A percentile compares a stretch with the other conserved stretches of the same genome.
These are phyloP conservation scores for Drosophila subsilvestris DNA, from an alignment of 2,888 invertebrate species.

Conservation along the genomic window DNA sequence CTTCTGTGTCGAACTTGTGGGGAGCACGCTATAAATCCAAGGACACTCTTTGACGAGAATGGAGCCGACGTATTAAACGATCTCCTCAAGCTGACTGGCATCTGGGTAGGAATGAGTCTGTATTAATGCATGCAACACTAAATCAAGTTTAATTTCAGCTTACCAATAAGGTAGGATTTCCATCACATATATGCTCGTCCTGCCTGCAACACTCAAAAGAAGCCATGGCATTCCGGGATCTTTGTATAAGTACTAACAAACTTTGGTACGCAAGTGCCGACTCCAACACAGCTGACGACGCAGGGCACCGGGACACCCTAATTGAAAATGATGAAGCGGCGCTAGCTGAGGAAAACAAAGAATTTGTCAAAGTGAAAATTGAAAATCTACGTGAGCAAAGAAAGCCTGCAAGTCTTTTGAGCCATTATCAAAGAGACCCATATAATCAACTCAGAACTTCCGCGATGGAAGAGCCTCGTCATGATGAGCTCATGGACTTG, in stretches of 20 bases:
- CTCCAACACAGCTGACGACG: neutral
- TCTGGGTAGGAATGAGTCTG: conserved; percentile 9
- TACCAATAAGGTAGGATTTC: neutral
- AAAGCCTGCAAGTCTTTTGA: too few relatives aligned
- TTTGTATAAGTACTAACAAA: conserved; percentile 13
- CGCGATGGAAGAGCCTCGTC: neutral
- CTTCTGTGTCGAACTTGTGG: conserved; percentile 38
- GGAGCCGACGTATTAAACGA: conserved; percentile 11
- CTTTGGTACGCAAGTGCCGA: neutral
- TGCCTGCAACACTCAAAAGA: conserved; percentile 14
- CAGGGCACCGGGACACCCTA: neutral
- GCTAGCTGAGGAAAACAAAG: neutral
- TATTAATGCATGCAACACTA: neutral
- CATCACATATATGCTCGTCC: conserved; percentile 17
- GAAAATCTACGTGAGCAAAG: neutral
- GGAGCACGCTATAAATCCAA: conserved; percentile 9
- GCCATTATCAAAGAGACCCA: too few relatives aligned
- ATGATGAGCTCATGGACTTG: neutral
- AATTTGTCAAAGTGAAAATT: neutral
- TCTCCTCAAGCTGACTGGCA: conserved; percentile 14
- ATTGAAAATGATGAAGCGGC: neutral
- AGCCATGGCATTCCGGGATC: conserved; percentile 29
- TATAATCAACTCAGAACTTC: too few relatives aligned
- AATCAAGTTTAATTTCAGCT: conserved; percentile 3
- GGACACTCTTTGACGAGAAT: conserved; percentile 13